A percentile compares a stretch with the other conserved stretches of the same genome.
Evolutionary conservation across 1,140 invertebrate species (phyloP).

Genomic region (Ceratosolen fusciceps): DNA sequence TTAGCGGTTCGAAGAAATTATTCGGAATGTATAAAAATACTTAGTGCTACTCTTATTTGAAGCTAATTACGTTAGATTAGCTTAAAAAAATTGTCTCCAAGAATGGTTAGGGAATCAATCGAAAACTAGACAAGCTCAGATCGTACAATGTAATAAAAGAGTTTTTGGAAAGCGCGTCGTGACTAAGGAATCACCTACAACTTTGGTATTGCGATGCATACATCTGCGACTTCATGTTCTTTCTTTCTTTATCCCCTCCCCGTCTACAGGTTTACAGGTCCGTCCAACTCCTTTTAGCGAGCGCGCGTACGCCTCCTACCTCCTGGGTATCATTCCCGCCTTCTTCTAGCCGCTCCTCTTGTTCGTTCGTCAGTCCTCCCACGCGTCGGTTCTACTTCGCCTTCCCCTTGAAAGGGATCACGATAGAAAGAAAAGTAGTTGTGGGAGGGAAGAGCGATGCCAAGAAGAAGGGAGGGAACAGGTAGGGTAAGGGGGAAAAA

Average conservation of each 20-base stretch:
- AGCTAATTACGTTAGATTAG: too few species aligned
- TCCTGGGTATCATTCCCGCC: constrained; percentile 36
- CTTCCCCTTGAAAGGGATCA: background rate
- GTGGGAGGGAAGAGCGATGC: background rate
- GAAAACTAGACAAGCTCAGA: too few species aligned
- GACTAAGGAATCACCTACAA: background rate
- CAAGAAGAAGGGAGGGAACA: background rate
- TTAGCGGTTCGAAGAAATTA: too few species aligned
- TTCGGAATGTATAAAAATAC: too few species aligned
- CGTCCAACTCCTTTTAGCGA: constrained; percentile 8
- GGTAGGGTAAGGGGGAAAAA: too few species aligned
- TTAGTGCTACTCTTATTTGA: too few species aligned
- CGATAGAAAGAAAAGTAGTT: background rate
- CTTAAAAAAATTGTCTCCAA: too few species aligned
- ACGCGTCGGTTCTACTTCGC: constrained; percentile 3
- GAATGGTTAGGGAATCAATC: too few species aligned
- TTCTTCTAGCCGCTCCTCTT: constrained; percentile 29
- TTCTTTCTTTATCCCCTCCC: constrained; percentile 27
- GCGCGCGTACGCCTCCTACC: constrained; percentile 24
- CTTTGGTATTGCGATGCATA: background rate
- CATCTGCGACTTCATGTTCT: constrained; percentile 15
- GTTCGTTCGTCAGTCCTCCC: background rate
- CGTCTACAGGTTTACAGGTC: background rate
- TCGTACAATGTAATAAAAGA: too few species aligned
- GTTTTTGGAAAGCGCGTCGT: too few species aligned